A percentile compares a stretch with the other conserved stretches of the same genome.
Conservation (phyloP, 2,888 invertebrate genomes). For the Lepidochrysops patricia region DNA sequence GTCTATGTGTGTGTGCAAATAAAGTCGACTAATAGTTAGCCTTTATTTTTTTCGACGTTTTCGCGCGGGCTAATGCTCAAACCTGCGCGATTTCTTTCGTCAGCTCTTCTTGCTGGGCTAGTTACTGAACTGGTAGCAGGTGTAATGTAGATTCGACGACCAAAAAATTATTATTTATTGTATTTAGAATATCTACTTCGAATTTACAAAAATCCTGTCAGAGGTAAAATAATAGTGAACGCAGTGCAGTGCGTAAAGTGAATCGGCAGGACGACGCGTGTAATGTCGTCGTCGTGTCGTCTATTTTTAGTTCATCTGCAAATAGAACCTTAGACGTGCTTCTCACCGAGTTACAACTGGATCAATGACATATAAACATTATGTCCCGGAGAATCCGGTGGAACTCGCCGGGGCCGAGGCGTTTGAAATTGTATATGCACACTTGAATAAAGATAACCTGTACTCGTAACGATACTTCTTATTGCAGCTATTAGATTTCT, state of each 20-base stretch:
- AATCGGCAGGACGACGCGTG: constrained; percentile 2
- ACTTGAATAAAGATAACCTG: constrained; percentile 11
- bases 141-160: too few species aligned
- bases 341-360: constrained; percentile 14
- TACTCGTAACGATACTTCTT: constrained; percentile 1
- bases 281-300: constrained; percentile 1
- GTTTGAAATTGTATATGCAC: constrained; percentile 8
- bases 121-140: too few species aligned
- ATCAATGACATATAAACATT: constrained; percentile 15
- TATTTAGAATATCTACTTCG: too few species aligned
- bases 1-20: too few species aligned
- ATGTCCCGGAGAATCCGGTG: constrained; percentile 9
- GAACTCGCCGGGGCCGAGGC: not conserved
- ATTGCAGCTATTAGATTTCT: constrained; percentile 8
- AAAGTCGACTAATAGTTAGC: too few species aligned
- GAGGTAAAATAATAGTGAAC: too few species aligned
- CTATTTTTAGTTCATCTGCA: constrained; percentile 13
- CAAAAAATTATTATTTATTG: too few species aligned
- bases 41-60: too few species aligned
- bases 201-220: too few species aligned
- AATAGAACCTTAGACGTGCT: constrained; percentile 16
- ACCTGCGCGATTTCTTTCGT: too few species aligned
- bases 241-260: not conserved
- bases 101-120: too few species aligned
- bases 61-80: too few species aligned